Evolutionary conservation across 2,888 invertebrate species (phyloP), one percentile per base, ranked within the genome.

Genomic region (Heterodera filipjevi): DNA sequence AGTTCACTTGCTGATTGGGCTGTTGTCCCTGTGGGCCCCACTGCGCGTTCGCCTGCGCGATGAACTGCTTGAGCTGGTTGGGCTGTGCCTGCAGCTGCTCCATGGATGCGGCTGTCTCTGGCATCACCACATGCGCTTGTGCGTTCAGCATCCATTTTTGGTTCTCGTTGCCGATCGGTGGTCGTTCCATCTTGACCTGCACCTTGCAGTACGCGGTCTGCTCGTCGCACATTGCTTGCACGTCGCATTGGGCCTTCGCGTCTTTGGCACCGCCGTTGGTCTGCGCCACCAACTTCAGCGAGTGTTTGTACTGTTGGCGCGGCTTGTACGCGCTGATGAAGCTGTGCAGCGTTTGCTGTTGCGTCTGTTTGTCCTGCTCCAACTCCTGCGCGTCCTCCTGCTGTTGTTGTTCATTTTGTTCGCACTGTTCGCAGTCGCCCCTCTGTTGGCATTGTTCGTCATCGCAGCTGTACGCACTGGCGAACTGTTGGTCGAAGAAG

Each of bases 91-190:
- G 66, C 22, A 59, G 44, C 46, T 80, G 49, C 71, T 80, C 77
- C 53, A 66, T 59, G 33, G 71, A 53, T 49, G 77, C 80, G 79
- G 83, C 80, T 80, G 71, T 79, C 46, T 82, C 80, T 77, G 87
- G 87, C 53, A 81, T 75, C 39, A 84, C 74, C 44, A 81, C 44
- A 66, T 85, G 80, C 35, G 81, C 49, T 39, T 83, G 73, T 76
- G 82, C 75, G 71, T 81, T 80, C 72, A 86, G 59, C n/a, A 66
- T 83, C 87, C 87, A 87, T n/a, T 85, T 80, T 71, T 80, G 74
- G 66, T 85, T 82, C 73, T 77, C 76, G 30, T 77, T 33, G 19
- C 72, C 53, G n/a, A 64, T 70, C 30, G 76, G 49, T 27, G 44
- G 68, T 33, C 71, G 82, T 72, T 81, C 75, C 66, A 77, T 39